Conservation (phyloP, 2,797 vertebrate species). For the Luscinia megarhynchos region DNA sequence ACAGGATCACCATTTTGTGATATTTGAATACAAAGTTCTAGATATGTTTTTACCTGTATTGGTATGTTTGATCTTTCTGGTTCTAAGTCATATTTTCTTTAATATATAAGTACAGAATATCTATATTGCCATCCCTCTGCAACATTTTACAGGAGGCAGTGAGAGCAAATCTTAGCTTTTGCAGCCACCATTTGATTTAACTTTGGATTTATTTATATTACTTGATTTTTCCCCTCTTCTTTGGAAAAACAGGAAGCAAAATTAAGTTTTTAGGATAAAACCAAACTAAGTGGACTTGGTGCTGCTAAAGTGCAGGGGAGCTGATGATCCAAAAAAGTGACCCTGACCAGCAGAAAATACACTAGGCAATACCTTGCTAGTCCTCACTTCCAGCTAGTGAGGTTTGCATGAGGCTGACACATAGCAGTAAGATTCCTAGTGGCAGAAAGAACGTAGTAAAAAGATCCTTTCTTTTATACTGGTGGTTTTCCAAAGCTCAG, state of each 20-base stretch:
- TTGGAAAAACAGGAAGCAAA: background rate
- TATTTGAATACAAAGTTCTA: background rate
- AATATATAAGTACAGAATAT: background rate
- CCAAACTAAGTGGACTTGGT: background rate
- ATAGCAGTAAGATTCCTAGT: background rate
- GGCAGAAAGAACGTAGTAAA: background rate
- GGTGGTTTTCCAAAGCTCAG: background rate
- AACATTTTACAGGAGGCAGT: background rate
- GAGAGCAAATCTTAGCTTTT: background rate
- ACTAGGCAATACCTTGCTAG: background rate
- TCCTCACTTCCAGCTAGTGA: background rate
- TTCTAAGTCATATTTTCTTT: background rate
- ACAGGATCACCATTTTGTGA: background rate
- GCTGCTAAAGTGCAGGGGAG: background rate
- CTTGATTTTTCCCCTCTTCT: background rate
- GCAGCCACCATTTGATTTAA: background rate
- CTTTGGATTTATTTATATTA: background rate
- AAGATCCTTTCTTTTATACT: background rate
- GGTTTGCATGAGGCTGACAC: background rate
- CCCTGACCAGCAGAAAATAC: background rate
- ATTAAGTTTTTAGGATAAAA: background rate
- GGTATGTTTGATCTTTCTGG: background rate
- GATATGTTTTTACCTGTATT: background rate
- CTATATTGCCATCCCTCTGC: background rate
- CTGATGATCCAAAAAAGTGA: background rate